Base-by-base conservation (phyloP, 2,888 invertebrate genomes). In the Sialis fuliginosa region DNA sequence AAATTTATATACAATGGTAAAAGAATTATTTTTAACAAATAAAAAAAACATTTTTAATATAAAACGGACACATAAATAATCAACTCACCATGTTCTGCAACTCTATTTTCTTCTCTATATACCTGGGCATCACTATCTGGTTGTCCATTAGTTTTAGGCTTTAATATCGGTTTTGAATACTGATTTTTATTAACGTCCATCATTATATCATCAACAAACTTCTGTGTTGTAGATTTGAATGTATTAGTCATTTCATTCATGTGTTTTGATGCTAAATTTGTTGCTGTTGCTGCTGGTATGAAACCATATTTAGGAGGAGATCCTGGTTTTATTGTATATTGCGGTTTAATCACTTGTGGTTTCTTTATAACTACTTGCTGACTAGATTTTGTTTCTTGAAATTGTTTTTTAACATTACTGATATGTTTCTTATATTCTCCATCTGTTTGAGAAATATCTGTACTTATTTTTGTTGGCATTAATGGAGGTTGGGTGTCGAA, bases 71-170 rank as follows among this genome's bases (percentile, higher is more conserved):
- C 6, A 6, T 1, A 6, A 37, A 37, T 10, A 37, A 37, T 10
- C 10, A 32, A 66, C 73, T 76, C 70, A 81, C 81, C 81, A 60
- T 78, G 78, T 66, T 80, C 77, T 41, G 79, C 72, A 39, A 77
- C 70, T 56, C 80, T 70, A n/a, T 75, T 70, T 56, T 81, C 80
- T 59, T 81, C 80, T 51, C 79, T 68, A 59, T 79, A 81, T 9
- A 77, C 76, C 58, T 80, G 79, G n/a, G 79, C 77, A 53, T 70
- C 74, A 45, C 64, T 65, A 49, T 67, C 65, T 49, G 62, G 52
- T 56, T 58, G 47, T 53, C 65, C 57, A 59, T 71, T 59, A 58
- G 67, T 52, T 56, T 63, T 56, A 45, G 58, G 56, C 54, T 71
- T 70, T 50, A 70, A 55, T 49, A 69, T 69, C 6, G 66, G 67